phyloP scores from a whole-genome alignment of 2,888 invertebrate species.

The Taenaris catops region DNA sequence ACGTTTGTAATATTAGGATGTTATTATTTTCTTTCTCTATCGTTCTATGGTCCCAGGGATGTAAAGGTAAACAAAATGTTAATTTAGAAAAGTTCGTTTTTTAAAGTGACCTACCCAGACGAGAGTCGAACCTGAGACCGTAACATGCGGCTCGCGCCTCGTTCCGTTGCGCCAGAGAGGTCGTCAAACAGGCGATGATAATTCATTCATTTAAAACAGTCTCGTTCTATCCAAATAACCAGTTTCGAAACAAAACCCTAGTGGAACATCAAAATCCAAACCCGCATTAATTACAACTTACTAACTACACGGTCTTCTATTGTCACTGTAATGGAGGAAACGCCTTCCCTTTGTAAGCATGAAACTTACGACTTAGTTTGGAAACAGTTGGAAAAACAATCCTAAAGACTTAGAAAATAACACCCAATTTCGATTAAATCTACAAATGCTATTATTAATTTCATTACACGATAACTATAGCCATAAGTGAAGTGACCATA shows the following conservation, averaged over 20 bases:
- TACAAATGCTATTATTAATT: conserved; percentile 4
- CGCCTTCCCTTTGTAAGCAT: conserved; percentile 18
- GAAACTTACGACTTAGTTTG: conserved; percentile 9
- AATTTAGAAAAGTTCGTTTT: no score
- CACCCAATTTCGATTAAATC: neutral
- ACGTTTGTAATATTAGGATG: no score
- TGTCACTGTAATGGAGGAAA: conserved; percentile 18
- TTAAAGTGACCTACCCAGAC: no score
- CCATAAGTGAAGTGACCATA: neutral
- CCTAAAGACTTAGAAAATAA: neutral
- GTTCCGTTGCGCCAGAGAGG: no score
- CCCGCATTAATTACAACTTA: conserved; percentile 22
- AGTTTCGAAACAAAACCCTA: conserved; percentile 6
- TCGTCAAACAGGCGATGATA: no score
- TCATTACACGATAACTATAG: conserved; percentile 7
- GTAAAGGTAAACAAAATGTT: no score
- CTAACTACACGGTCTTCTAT: conserved; percentile 12
- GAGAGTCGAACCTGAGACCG: no score
- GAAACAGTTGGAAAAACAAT: neutral
- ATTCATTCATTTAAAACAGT: neutral
- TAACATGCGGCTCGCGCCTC: no score
- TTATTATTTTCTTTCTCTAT: no score
- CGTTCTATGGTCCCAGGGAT: no score
- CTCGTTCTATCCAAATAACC: neutral
- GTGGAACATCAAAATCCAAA: conserved; percentile 9